Conservation (phyloP, 2,797 vertebrate species). For the Acanthopagrus latus region DNA sequence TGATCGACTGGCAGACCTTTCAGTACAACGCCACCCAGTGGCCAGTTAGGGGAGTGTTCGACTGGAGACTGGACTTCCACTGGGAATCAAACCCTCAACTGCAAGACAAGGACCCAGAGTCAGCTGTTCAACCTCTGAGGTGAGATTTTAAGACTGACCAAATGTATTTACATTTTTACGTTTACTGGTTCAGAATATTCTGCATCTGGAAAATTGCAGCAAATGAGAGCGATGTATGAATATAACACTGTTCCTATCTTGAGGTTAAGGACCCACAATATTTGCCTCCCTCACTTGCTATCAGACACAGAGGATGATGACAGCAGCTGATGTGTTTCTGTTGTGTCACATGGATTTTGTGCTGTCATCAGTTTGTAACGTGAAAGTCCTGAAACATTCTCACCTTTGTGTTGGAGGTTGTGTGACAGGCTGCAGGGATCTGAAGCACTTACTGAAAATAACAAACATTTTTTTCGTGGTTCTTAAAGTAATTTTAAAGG, state of each 20-base stretch:
- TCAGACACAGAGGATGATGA: no score
- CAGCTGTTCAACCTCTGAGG: conserved; percentile 85
- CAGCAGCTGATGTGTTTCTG: no score
- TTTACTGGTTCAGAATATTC: not conserved
- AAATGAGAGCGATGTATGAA: not conserved
- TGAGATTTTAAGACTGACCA: conserved; percentile 61
- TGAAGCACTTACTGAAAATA: no score
- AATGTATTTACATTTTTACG: not conserved
- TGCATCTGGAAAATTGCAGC: not conserved
- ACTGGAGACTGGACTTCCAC: conserved; percentile 91
- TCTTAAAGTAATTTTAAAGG: no score
- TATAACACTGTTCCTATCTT: not conserved
- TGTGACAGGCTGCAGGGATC: no score
- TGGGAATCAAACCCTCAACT: conserved; percentile 85
- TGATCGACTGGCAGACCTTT: conserved; percentile 90
- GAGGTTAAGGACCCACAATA: not conserved
- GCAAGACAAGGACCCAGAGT: conserved; percentile 72
- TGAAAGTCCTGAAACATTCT: no score
- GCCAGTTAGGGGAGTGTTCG: conserved; percentile 86
- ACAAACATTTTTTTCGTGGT: no score
- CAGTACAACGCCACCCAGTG: conserved; percentile 87
- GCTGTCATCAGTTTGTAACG: no score
- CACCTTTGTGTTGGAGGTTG: no score
- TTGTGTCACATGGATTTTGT: no score
- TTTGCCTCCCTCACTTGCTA: no score